phyloP scores from a whole-genome alignment of 2,888 invertebrate species.

The Eilema depressum region DNA sequence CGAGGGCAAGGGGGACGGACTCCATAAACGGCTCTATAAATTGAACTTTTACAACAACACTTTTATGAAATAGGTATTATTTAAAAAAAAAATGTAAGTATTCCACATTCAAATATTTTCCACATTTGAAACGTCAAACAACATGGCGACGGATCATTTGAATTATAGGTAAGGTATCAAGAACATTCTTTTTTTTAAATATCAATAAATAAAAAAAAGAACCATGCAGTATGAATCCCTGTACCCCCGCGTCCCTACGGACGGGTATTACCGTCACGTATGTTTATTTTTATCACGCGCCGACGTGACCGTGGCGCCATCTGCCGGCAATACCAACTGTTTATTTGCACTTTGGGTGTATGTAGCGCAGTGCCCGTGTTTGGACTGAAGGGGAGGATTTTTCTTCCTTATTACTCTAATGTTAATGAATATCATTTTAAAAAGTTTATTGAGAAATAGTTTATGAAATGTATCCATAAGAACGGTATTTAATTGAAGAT shows the following conservation, averaged over 20 bases:
- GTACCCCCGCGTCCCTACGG: slow-evolving; percentile 23
- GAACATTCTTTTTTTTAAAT: not conserved
- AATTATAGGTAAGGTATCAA: not conserved
- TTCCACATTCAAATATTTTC: no score
- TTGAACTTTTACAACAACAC: no score
- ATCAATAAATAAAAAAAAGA: slow-evolving; percentile 2
- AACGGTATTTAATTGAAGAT: not conserved
- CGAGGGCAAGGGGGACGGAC: no score
- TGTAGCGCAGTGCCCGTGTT: not conserved
- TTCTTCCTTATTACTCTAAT: slow-evolving; percentile 9
- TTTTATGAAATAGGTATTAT: no score
- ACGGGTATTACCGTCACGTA: slow-evolving; percentile 42
- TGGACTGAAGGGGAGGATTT: slow-evolving; percentile 3
- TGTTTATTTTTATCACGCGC: slow-evolving; percentile 51
- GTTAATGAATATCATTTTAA: slow-evolving; percentile 10
- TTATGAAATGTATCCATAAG: not conserved
- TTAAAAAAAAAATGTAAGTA: no score
- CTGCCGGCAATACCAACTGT: slow-evolving; percentile 42
- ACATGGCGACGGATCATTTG: not conserved
- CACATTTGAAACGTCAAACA: no score
- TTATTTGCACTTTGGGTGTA: slow-evolving; percentile 42
- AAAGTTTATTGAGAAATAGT: not conserved
- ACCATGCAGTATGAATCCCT: slow-evolving; percentile 2
- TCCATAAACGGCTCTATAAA: no score
- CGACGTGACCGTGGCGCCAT: slow-evolving; percentile 52